Base-by-base conservation (phyloP, 2,113 vertebrate genomes). In the Peromyscus californicus region DNA sequence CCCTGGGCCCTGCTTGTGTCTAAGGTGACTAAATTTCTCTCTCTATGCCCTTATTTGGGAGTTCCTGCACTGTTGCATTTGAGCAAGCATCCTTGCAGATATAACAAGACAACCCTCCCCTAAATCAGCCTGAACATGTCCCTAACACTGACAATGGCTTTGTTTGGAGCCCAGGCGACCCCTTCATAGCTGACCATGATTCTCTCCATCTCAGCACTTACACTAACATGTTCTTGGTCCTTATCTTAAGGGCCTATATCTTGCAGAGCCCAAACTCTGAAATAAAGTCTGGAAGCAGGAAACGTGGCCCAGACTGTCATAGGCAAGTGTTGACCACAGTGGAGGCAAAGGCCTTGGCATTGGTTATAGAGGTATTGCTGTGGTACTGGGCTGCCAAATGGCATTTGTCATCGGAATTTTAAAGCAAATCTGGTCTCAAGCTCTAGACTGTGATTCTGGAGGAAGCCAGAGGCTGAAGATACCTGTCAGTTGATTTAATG, bases 231-330 rank as follows among this genome's bases (percentile, higher is more conserved):
- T 69, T 48, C 12, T 61, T 70, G 2, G 39, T 82, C 48, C 45
- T 89, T 74, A 39, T 21, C 31, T 70, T 36, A 59, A 95, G 36
- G 57, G 26, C 59, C 63, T 12, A 0, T 45, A 0, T 51, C 39
- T 13, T 72, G 7, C 36, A 59, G 61, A 39, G 45, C 65, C 51
- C 69, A 74, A 95, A 59, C 76, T 59, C 74, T 70, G 31, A 51
- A 95, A 24, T 95, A 51, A 31, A 19, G 72, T 78, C 29, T 67
- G 24, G 75, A 92, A 94, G 26, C 54, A 95, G 76, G 48, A 94
- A 97, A 65, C 24, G 39, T 26, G 63, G 57, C 33, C 31, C 42
- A n/a, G 33, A n/a, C 17, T 59, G 89, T 86, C 75, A 54, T 5
- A 13, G 63, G 70, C 90, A 70, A 74, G 51, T n/a, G 51, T 74